Conservation (phyloP, 2,113 vertebrate species). For the Smithornis capensis region DNA sequence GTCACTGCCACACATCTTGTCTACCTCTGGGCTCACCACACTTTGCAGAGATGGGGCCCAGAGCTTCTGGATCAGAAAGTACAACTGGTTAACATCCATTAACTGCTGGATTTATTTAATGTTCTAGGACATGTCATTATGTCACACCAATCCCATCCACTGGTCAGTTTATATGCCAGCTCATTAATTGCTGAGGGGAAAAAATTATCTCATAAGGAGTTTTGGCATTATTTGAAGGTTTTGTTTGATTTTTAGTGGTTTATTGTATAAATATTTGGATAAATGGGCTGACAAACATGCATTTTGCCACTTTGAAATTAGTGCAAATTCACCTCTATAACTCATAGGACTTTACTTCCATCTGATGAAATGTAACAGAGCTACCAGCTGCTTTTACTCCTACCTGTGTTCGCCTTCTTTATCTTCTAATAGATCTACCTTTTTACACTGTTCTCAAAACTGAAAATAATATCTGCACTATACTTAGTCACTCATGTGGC, state of each 20-base stretch:
- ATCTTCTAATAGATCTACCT: neutral
- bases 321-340: neutral
- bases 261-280: neutral
- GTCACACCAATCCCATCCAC: neutral
- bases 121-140: neutral
- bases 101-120: neutral
- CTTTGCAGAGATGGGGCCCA: neutral
- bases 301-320: neutral
- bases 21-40: neutral
- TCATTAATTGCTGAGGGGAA: neutral
- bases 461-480: neutral
- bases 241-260: accelerated
- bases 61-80: neutral
- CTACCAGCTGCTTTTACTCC: neutral
- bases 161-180: neutral
- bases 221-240: neutral
- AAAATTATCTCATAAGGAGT: neutral
- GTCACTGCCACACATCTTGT: neutral
- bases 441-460: neutral
- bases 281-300: neutral
- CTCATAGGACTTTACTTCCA: neutral
- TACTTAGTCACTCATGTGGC: neutral
- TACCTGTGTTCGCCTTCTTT: neutral
- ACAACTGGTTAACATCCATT: neutral
- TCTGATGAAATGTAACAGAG: neutral